These are phyloP conservation scores for Pediacus dermestoides DNA, from an alignment of 2,888 invertebrate genomes.

Conservation along the genomic window DNA sequence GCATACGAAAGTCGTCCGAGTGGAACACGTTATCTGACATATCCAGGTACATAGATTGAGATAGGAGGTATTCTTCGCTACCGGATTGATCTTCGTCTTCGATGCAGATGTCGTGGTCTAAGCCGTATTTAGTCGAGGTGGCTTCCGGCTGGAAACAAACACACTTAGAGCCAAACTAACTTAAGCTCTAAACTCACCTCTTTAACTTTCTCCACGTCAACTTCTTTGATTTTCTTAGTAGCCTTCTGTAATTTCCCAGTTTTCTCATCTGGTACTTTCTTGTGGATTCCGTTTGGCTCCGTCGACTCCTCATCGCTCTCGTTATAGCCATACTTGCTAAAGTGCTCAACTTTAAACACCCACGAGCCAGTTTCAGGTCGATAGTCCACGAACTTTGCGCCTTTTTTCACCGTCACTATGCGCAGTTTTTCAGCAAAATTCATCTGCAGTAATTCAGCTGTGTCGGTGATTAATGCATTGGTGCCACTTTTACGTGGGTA, in stretches of 20 bases:
- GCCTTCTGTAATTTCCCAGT: too few species aligned
- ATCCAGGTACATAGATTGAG: constrained; percentile 35
- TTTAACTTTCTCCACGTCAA: background rate
- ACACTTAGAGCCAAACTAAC: too few species aligned
- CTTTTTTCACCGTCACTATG: constrained; percentile 78
- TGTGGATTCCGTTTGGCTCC: constrained; percentile 48
- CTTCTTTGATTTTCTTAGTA: constrained; percentile 4
- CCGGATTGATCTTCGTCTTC: constrained; percentile 22
- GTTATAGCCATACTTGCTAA: constrained; percentile 84
- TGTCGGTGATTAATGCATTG: constrained; percentile 74
- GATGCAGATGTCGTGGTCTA: constrained; percentile 28
- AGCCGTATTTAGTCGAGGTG: constrained; percentile 14
- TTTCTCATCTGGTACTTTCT: constrained; percentile 7
- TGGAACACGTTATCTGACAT: constrained; percentile 31
- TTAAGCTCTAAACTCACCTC: too few species aligned
- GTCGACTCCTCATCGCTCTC: constrained; percentile 85
- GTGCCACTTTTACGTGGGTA: constrained; percentile 90
- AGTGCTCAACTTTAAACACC: constrained; percentile 94
- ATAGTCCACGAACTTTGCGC: constrained; percentile 90
- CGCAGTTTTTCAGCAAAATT: constrained; percentile 84
- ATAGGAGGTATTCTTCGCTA: constrained; percentile 29
- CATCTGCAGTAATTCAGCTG: constrained; percentile 71
- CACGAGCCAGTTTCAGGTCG: constrained; percentile 94
- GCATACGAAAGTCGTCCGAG: constrained; percentile 21
- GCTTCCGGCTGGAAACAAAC: too few species aligned